Conservation (phyloP, 2,113 vertebrate genomes). For the Penelope pileata region DNA sequence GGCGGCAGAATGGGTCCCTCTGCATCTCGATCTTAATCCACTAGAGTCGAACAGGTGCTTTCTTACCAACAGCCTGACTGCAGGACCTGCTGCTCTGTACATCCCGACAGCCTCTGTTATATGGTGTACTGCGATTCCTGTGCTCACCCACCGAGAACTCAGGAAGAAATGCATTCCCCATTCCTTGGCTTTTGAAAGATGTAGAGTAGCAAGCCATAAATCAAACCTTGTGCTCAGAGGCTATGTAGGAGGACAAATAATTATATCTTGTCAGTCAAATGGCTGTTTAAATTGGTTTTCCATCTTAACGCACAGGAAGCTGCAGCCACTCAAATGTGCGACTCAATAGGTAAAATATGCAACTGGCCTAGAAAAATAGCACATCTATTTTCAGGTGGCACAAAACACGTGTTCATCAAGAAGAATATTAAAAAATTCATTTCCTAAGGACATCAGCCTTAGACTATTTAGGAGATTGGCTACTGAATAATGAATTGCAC, state of each 20-base stretch:
- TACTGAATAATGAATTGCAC: constrained; percentile 6
- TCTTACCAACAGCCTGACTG: background rate
- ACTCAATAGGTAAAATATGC: background rate
- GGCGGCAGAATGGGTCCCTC: background rate
- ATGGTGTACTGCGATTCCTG: background rate
- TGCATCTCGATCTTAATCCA: background rate
- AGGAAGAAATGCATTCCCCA: accelerated
- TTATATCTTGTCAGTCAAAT: background rate
- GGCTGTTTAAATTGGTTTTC: background rate
- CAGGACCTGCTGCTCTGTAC: background rate
- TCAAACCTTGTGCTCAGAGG: background rate
- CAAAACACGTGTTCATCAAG: background rate
- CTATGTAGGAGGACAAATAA: constrained; percentile 9
- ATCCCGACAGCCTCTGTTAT: background rate
- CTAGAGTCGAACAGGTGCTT: background rate
- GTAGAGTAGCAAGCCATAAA: background rate
- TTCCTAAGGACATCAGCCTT: background rate
- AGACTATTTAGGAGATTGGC: background rate
- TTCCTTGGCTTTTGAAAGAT: background rate
- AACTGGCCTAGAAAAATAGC: background rate
- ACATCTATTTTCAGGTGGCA: constrained; percentile 22
- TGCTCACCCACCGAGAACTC: background rate
- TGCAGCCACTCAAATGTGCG: background rate
- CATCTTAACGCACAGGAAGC: background rate
- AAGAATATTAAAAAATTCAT: constrained; percentile 32